Conservation (phyloP, 2,888 invertebrate genomes). For the Herminia tarsipennalis region DNA sequence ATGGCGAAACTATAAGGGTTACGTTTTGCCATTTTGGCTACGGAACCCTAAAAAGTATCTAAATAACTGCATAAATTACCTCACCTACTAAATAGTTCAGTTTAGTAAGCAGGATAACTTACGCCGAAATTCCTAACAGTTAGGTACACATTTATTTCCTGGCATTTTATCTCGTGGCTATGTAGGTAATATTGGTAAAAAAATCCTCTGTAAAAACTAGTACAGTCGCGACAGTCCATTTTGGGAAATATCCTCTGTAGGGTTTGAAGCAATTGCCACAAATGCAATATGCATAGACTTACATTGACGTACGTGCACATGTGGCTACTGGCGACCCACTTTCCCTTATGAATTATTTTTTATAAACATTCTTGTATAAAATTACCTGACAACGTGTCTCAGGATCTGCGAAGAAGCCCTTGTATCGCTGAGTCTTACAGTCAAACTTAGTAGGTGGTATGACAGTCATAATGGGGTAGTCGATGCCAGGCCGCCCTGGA, state of each 20-base stretch:
- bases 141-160: no score
- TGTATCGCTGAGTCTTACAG: slow-evolving; percentile 94
- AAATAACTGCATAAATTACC: no score
- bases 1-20: no score
- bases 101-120: no score
- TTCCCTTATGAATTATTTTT: slow-evolving; percentile 34
- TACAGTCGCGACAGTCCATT: slow-evolving; percentile 25
- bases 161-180: no score
- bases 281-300: slow-evolving; percentile 39
- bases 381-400: slow-evolving; percentile 93
- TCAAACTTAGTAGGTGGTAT: slow-evolving; percentile 92
- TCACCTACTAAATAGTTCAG: no score
- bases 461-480: slow-evolving; percentile 91
- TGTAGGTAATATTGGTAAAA: neutral
- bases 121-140: no score
- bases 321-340: slow-evolving; percentile 43
- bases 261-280: slow-evolving; percentile 35
- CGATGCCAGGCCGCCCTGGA: slow-evolving; percentile 89
- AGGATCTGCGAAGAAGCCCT: slow-evolving; percentile 96
- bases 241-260: slow-evolving; percentile 37
- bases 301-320: no score
- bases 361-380: slow-evolving; percentile 29
- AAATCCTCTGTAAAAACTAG: slow-evolving; percentile 13
- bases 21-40: no score
- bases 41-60: no score